A percentile compares a stretch with the other conserved stretches of the same genome.
Evolutionary conservation across 2,797 vertebrate species (phyloP).

Genomic region (Melanotaenia nigrans): DNA sequence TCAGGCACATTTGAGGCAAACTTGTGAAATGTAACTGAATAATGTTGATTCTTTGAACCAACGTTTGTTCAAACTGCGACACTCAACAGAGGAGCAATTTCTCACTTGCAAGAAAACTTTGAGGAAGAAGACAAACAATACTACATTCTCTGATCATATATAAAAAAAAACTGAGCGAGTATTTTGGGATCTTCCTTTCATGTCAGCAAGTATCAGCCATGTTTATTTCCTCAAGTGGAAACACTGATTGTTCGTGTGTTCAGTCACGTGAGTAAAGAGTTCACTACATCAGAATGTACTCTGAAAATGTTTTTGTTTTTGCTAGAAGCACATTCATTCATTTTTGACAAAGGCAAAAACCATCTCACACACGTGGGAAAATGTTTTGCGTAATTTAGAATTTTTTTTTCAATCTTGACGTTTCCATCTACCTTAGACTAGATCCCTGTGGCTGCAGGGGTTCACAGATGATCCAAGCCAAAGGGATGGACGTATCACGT

Average conservation of each 20-base stretch:
- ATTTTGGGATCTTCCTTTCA: too few species aligned
- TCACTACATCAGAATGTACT: neutral
- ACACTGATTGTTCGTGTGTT: neutral
- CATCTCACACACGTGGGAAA: too few species aligned
- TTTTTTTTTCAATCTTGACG: neutral
- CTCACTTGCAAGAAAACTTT: neutral
- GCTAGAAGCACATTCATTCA: too few species aligned
- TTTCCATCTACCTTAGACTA: neutral
- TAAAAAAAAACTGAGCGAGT: neutral
- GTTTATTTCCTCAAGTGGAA: too few species aligned
- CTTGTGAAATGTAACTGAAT: neutral
- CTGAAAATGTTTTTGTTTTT: neutral
- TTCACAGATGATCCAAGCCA: too few species aligned
- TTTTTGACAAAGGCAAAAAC: too few species aligned
- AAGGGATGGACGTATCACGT: neutral
- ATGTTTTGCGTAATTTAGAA: too few species aligned
- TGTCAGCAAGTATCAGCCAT: too few species aligned
- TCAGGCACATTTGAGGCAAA: neutral
- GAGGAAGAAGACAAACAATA: neutral
- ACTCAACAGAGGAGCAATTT: neutral
- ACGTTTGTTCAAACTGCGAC: neutral
- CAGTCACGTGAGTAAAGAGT: neutral
- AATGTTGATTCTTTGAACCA: neutral
- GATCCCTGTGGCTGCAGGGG: too few species aligned
- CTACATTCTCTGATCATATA: neutral